Percentiles rank a stretch among this genome's conserved stretches.
phyloP scores from a whole-genome alignment of 2,113 vertebrate genomes.

The Hymenochirus boettgeri region DNA sequence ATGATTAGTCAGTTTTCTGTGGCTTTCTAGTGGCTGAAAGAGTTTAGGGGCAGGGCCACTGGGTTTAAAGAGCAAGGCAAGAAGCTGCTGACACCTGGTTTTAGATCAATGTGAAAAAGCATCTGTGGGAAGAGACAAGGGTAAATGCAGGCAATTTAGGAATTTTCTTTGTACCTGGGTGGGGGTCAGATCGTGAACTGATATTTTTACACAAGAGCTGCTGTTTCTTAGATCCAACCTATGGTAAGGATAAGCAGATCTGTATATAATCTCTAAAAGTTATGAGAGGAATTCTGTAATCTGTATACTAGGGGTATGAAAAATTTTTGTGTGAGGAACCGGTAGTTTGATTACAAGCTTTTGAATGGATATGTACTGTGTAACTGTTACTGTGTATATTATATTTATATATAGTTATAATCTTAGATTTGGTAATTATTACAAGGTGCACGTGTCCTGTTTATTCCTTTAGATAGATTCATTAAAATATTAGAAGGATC shows the following conservation, averaged over 20 bases:
- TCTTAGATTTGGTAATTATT: too few relatives aligned
- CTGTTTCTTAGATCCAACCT: neutral
- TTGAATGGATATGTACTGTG: too few relatives aligned
- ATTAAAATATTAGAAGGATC: too few relatives aligned
- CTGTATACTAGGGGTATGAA: neutral
- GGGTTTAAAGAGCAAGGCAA: too few relatives aligned
- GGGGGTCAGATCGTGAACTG: neutral
- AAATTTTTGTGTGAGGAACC: neutral
- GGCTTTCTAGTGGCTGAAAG: too few relatives aligned
- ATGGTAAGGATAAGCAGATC: neutral
- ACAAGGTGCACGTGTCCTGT: too few relatives aligned
- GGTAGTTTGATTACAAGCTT: too few relatives aligned
- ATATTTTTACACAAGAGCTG: neutral
- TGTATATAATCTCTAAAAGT: neutral
- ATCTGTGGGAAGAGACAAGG: neutral
- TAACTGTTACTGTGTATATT: too few relatives aligned
- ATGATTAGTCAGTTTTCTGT: too few relatives aligned
- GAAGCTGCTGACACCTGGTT: neutral
- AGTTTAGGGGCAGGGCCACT: too few relatives aligned
- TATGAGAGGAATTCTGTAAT: conserved; percentile 2
- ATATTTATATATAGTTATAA: too few relatives aligned
- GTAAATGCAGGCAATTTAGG: neutral
- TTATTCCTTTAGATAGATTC: too few relatives aligned
- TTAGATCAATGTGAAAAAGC: neutral
- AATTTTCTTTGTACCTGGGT: neutral